phyloP scores from a whole-genome alignment of 2,888 invertebrate genomes.

The Acronicta psi region DNA sequence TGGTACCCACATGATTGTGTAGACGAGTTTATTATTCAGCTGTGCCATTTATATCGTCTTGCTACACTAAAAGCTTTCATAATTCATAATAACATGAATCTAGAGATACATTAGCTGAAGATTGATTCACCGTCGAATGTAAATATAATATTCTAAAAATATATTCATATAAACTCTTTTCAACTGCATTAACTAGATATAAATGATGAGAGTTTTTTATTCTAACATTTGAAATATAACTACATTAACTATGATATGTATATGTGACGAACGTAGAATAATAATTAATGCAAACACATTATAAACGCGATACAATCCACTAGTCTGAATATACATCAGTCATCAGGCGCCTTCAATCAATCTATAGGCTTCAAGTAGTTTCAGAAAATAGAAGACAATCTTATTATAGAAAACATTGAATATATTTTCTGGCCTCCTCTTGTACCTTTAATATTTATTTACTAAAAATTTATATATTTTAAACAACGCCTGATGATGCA shows the following conservation, averaged over 20 bases:
- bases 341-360: no score
- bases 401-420: no score
- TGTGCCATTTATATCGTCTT: slow-evolving; percentile 26
- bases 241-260: slow-evolving; percentile 3
- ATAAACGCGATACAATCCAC: no score
- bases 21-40: not conserved
- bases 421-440: not conserved
- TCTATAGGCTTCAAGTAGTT: no score
- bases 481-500: no score
- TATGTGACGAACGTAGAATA: no score
- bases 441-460: not conserved
- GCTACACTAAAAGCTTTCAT: slow-evolving; percentile 40
- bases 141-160: slow-evolving; percentile 7
- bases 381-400: no score
- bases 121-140: slow-evolving; percentile 38
- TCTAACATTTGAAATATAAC: slow-evolving; percentile 23
- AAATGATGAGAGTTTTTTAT: slow-evolving; percentile 23
- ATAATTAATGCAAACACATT: no score
- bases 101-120: slow-evolving; percentile 26
- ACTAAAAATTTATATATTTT: no score
- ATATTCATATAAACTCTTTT: slow-evolving; percentile 38
- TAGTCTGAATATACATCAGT: no score
- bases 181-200: slow-evolving; percentile 25
- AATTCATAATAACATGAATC: slow-evolving; percentile 34
- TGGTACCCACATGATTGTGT: no score